Conservation (phyloP, 2,888 invertebrate species). For the Cantharis rufa region DNA sequence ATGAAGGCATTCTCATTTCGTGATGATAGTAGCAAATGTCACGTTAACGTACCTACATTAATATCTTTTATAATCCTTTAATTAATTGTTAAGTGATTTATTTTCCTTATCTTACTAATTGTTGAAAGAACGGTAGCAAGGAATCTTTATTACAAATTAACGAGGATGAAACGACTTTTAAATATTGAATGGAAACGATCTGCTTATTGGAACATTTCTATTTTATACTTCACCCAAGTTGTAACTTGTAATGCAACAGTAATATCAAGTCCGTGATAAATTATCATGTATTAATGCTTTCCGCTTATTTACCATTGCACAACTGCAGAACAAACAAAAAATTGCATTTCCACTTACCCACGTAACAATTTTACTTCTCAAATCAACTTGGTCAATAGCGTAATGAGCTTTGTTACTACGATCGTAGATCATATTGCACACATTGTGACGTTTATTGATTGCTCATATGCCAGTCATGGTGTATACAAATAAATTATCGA, state of each 20-base stretch:
- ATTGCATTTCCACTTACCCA: background rate
- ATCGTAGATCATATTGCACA: background rate
- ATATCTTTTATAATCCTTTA: conserved; percentile 33
- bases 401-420: background rate
- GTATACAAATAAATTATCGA: background rate
- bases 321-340: background rate
- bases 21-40: conserved; percentile 33
- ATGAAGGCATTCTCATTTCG: conserved; percentile 40
- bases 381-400: background rate
- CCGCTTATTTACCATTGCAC: background rate
- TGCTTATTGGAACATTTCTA: background rate
- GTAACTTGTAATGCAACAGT: background rate
- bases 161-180: background rate
- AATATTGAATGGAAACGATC: background rate
- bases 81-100: conserved; percentile 15
- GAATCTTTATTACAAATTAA: background rate
- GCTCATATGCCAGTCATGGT: background rate
- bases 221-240: background rate
- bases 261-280: background rate
- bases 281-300: background rate
- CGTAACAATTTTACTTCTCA: background rate
- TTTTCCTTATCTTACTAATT: background rate
- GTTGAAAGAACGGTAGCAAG: background rate
- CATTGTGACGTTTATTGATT: background rate
- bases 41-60: conserved; percentile 31